Base-by-base conservation (phyloP, 2,888 invertebrate genomes). In the Clostera curtula region DNA sequence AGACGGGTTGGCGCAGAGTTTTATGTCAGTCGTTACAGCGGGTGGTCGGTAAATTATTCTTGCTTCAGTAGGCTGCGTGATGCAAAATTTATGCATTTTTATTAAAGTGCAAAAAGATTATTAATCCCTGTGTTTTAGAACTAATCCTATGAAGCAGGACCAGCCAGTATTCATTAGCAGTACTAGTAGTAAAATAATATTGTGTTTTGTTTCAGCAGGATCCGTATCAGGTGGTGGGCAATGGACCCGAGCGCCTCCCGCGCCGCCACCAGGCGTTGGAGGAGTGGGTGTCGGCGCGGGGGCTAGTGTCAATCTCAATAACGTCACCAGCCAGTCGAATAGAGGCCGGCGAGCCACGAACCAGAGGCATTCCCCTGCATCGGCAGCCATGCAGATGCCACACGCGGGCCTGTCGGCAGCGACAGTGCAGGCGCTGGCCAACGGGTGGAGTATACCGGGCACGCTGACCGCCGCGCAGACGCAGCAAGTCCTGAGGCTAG, bases 221-320 rank as follows among this genome's bases (percentile, higher is more conserved):
- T 54, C 75, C 13, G 74, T 71, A 19, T 57, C 71, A 9, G 73
- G 86, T 38, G 86, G 87, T 8, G 91, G 91, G 1, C 91, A 92
- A 46, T 93, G 93, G 93, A 93, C 92, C 12, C 84, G 91, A 14
- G 92, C 92, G 44, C 93, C 93, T 0, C 86, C 89, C 1, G 90
- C 89, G 18, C 92, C 93, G 5, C 91, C 92, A 1, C 79, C 85
- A 29, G 46, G 66, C 27, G 68, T 56, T 13, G 70, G 59, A 9
- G 54, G 56, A 7, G 62, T 54, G 3, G 64, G 58, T 9, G 70
- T 60, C 1, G 56, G 54, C 8, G 44, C 43, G 4, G 49, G 30
- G 4, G 49, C 44, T 7, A 56, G 57, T 25, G 75, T 60, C 29
- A 47, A 43, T 37, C 53, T 59, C 20, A 62, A 47, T 42, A 59